These are phyloP conservation scores for Podargus strigoides DNA, from an alignment of 2,797 vertebrate species.

Conservation along the genomic window DNA sequence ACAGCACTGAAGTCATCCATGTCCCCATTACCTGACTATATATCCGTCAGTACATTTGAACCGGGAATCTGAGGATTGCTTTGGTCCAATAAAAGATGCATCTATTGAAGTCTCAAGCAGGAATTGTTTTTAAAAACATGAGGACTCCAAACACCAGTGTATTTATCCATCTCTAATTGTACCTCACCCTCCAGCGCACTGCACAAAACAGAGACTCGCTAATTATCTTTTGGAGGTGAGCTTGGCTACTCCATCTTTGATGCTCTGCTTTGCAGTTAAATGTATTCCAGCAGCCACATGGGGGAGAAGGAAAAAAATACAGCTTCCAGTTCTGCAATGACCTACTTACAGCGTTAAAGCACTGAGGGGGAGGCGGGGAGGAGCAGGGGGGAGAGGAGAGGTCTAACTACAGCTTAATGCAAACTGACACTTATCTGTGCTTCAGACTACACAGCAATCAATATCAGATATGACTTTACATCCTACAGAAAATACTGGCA, in stretches of 20 bases:
- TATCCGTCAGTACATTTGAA: neutral
- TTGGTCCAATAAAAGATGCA: neutral
- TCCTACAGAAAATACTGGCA: slow-evolving; percentile 2
- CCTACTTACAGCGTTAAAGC: slow-evolving; percentile 59
- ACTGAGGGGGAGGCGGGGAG: neutral
- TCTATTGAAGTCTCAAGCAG: neutral
- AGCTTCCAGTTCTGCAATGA: slow-evolving; percentile 64
- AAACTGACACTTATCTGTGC: slow-evolving; percentile 39
- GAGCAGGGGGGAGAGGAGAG: neutral
- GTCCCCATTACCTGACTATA: fast-evolving
- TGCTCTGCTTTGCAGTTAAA: slow-evolving; percentile 52
- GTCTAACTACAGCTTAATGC: slow-evolving; percentile 46
- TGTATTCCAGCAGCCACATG: slow-evolving; percentile 46
- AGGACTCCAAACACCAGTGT: neutral
- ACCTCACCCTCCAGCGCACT: neutral
- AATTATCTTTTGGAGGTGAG: slow-evolving; percentile 54
- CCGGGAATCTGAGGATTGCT: neutral
- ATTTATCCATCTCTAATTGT: neutral
- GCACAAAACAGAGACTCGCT: neutral
- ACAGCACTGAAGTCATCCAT: fast-evolving
- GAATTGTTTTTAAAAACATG: neutral
- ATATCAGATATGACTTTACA: slow-evolving; percentile 27
- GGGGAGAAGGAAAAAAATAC: slow-evolving; percentile 19
- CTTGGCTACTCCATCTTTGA: slow-evolving; percentile 40
- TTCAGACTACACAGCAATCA: neutral